Percentiles rank a stretch among this genome's conserved stretches.
Evolutionary conservation across 2,113 vertebrate genomes (phyloP).

Genomic region (Panthera uncia): DNA sequence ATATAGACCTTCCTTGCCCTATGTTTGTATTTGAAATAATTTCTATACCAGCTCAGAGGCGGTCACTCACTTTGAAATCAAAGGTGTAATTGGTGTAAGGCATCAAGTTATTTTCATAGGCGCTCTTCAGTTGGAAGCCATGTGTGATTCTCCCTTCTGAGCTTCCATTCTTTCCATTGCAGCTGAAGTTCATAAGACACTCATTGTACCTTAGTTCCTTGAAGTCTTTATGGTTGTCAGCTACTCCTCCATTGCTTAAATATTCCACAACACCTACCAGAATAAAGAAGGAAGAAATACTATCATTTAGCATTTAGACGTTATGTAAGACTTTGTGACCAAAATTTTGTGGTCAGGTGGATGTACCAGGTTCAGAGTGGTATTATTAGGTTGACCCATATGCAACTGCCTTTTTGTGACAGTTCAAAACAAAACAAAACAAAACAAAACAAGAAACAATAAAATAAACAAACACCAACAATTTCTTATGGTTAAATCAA

Average conservation of each 20-base stretch:
- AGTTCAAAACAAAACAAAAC: neutral
- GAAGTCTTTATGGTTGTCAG: conserved; percentile 99
- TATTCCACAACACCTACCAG: conserved; percentile 97
- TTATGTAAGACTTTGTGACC: neutral
- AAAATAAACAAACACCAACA: neutral
- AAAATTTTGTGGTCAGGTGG: neutral
- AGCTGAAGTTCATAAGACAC: conserved; percentile 99
- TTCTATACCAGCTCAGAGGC: neutral
- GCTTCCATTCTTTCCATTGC: conserved; percentile 94
- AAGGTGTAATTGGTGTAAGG: conserved; percentile 99
- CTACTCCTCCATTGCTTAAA: conserved; percentile 96
- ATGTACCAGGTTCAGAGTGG: neutral
- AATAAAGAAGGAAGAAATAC: conserved; percentile 47
- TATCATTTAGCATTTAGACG: conserved; percentile 4
- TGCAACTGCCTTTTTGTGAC: neutral
- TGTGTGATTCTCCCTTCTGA: conserved; percentile 96
- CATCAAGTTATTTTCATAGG: conserved; percentile 97
- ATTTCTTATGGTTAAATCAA: neutral
- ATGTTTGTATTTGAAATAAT: conserved; percentile 20
- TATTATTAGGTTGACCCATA: neutral
- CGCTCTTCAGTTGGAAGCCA: conserved; percentile 98
- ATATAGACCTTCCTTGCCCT: neutral
- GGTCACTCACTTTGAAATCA: conserved; percentile 95
- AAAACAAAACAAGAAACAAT: neutral
- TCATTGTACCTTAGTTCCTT: conserved; percentile 97